Base-by-base conservation (phyloP, 2,888 invertebrate genomes). In the Chaetoderma sp. region DNA sequence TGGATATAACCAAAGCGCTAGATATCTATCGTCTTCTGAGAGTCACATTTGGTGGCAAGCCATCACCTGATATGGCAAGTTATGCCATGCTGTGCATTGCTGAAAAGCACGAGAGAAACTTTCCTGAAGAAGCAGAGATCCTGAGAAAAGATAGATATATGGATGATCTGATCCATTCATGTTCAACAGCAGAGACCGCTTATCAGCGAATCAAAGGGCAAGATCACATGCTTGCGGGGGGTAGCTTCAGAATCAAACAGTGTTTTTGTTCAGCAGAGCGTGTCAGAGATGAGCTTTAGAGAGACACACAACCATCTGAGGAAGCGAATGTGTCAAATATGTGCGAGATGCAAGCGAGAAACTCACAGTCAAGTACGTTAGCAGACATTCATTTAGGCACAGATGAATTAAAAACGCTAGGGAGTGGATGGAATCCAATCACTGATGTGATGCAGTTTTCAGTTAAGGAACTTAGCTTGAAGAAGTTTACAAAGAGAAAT, bases 181-280 rank as follows among this genome's bases (percentile, higher is more conserved):
- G 47, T n/a, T 23, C 8, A 8, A n/a, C 8, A 8, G 18, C 18
- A 45, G 47, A 45, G 8, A 18, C 18, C 6, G 47, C 47, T 56
- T 10, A 18, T 8, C 18, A 45, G 21, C 47, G 47, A n/a, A 45
- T 45, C 47, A 6, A 18, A 45, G 18, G 18, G 8, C 47, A 18
- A 23, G 47, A 45, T n/a, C n/a, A n/a, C n/a, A n/a, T n/a, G n/a
- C n/a, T n/a, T n/a, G n/a, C n/a, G n/a, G n/a, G n/a, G n/a, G 64
- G 64, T 10, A 52, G 50, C 28, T 64, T 64, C 23, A 28, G 52
- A 2, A 57, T 63, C 13, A 56, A 63, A 21, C 32, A 49, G 28
- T 63, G 63, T 47, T 57, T 33, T 50, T 21, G 49, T 47, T 27
- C 49, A 2, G 30, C 32, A 0, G 62, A 63, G 8, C n/a, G 25